A percentile compares a stretch with the other conserved stretches of the same genome.
Conservation (phyloP, 2,888 invertebrate species). For the Andrena chrysosceles region DNA sequence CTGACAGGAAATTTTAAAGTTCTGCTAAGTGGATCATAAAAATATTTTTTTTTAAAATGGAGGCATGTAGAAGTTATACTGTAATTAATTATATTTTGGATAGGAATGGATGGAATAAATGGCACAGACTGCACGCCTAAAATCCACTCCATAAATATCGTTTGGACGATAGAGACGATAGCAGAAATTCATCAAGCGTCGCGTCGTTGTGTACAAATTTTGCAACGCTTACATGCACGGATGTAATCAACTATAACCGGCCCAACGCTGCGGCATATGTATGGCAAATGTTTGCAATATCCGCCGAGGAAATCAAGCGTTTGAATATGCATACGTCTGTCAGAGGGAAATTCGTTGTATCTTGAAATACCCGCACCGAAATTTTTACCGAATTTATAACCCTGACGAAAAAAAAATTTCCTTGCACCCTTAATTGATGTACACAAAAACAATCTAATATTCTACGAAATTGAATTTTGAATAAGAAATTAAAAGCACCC, state of each 20-base stretch:
- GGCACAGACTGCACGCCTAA: background rate
- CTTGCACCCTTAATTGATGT: too few species aligned
- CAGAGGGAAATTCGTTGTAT: background rate
- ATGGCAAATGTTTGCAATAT: slow-evolving; percentile 37
- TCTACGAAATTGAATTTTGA: background rate
- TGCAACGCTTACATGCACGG: background rate
- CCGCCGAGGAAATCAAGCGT: slow-evolving; percentile 30
- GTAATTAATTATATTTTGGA: background rate
- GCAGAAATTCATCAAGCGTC: background rate
- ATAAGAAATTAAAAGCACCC: background rate
- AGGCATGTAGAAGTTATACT: background rate
- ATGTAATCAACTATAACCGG: slow-evolving; percentile 25
- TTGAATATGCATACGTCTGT: slow-evolving; percentile 50
- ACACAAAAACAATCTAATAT: too few species aligned
- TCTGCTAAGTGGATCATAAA: too few species aligned
- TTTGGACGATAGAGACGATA: too few species aligned
- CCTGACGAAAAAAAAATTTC: background rate
- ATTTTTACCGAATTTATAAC: slow-evolving; percentile 9
- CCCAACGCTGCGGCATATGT: slow-evolving; percentile 32
- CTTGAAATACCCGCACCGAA: slow-evolving; percentile 10
- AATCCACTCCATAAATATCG: slow-evolving; percentile 1
- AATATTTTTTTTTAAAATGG: background rate
- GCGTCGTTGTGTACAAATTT: background rate
- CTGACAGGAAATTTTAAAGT: too few species aligned
- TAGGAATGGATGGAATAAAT: background rate